phyloP scores from a whole-genome alignment of 1,140 invertebrate species.

The Ips nitidus region DNA sequence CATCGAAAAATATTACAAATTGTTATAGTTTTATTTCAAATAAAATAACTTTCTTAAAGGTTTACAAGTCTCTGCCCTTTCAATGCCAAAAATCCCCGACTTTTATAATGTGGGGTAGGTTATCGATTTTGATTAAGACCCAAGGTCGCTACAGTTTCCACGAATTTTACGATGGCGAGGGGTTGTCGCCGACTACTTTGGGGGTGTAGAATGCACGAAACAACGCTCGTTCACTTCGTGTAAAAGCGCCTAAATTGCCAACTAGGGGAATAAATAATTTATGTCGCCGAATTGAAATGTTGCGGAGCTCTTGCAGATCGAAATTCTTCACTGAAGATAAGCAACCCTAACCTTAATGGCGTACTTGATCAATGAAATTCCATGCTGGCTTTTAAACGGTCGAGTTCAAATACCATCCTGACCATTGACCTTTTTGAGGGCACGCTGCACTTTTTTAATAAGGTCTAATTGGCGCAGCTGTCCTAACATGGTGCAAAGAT shows the following conservation, averaged over 20 bases:
- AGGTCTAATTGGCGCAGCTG: constrained; percentile 17
- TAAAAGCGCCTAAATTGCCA: too few species aligned
- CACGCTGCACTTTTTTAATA: constrained; percentile 17
- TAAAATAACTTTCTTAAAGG: too few species aligned
- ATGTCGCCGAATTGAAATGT: too few species aligned
- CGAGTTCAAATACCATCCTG: constrained; percentile 41
- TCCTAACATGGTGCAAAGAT: background rate
- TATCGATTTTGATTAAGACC: constrained; percentile 24
- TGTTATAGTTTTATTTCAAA: too few species aligned
- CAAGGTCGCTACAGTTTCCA: constrained; percentile 17
- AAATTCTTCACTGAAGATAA: too few species aligned
- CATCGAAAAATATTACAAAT: too few species aligned
- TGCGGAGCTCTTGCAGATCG: too few species aligned
- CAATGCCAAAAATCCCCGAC: too few species aligned
- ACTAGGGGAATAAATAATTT: too few species aligned
- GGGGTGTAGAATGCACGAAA: constrained; percentile 15
- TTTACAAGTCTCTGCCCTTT: too few species aligned
- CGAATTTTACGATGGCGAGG: background rate
- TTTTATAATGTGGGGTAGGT: background rate
- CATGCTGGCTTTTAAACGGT: constrained; percentile 19
- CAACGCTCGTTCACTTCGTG: background rate
- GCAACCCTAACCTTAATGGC: background rate
- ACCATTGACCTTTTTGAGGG: constrained; percentile 37
- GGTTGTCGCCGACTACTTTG: background rate
- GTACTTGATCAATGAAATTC: constrained; percentile 3